phyloP scores from a whole-genome alignment of 2,888 invertebrate genomes.

The Acronicta alni region DNA sequence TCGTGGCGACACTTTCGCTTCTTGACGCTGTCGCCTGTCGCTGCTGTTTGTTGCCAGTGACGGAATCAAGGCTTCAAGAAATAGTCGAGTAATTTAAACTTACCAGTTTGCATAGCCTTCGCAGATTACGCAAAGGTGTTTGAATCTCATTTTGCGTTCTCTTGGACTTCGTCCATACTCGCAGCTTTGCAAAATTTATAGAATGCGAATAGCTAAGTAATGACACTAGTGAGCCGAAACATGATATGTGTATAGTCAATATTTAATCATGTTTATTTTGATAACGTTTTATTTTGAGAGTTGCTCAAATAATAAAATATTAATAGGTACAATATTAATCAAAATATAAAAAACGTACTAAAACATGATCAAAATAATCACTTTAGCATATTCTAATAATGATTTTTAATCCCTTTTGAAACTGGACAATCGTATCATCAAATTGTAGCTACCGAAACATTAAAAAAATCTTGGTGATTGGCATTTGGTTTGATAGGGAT shows the following conservation, averaged over 20 bases:
- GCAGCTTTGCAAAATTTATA: slow-evolving; percentile 39
- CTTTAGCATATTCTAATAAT: not conserved
- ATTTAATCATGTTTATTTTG: not conserved
- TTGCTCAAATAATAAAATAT: not conserved
- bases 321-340: too few species aligned
- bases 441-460: not conserved
- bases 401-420: not conserved
- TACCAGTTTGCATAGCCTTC: slow-evolving; percentile 45
- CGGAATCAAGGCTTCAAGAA: too few species aligned
- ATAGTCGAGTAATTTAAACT: slow-evolving; percentile 29
- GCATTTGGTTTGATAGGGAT: not conserved
- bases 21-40: too few species aligned
- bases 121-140: slow-evolving; percentile 42
- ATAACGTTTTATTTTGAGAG: not conserved
- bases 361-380: not conserved
- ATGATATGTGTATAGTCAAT: not conserved
- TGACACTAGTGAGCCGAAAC: slow-evolving; percentile 23
- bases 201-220: slow-evolving; percentile 32
- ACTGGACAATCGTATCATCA: too few species aligned
- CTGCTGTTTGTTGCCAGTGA: too few species aligned
- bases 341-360: too few species aligned
- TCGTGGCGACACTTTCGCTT: too few species aligned
- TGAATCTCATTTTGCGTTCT: slow-evolving; percentile 16
- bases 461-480: not conserved
- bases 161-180: slow-evolving; percentile 23